Evolutionary conservation across 2,797 vertebrate species (phyloP), one percentile per base, ranked within the genome.

Genomic region (Diplodus puntazzo): DNA sequence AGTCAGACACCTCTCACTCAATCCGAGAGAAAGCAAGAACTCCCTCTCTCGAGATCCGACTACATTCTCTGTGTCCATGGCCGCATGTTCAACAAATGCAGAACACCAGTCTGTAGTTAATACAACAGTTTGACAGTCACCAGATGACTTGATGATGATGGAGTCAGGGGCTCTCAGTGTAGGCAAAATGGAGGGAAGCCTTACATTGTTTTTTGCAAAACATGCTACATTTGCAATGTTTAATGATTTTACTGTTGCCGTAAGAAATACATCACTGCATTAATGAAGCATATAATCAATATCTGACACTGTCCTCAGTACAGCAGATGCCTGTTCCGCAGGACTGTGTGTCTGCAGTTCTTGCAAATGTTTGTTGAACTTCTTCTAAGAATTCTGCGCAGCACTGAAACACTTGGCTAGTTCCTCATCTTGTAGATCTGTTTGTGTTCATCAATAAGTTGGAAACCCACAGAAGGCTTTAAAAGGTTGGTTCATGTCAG

Each of bases 301-400:
- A 21, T 50, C 48, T 76, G n/a, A 58, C 34, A 1, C 1, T 62
- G 73, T 70, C 55, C 61, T 80, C 27, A 27, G 66, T 80, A 50
- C 60, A 76, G 76, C 49, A 69, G 49, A 61, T 58, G 52, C 6
- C 18, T 66, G 34, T 20, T 76, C 42, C 45, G 70, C 54, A 62
- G 39, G 30, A 71, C 52, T 73, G 17, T 62, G 21, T 60, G 62
- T 74, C 46, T 76, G 77, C 69, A 72, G 25, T 85, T 87, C 73
- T 79, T 78, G 66, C 34, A 83, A 82, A 69, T 54, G 53, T 68
- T 73, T 43, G 53, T 72, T 58, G 42, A 58, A 52, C 59, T 70
- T 54, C 45, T 82, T 91, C 85, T 88, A 43, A 86, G 85, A 87
- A 81, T 17, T 71, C 54, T 45, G 18, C 50, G 27, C 42, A 46